Evolutionary conservation across 2,797 vertebrate genomes (phyloP).

Genomic region (Halcyon badia): DNA sequence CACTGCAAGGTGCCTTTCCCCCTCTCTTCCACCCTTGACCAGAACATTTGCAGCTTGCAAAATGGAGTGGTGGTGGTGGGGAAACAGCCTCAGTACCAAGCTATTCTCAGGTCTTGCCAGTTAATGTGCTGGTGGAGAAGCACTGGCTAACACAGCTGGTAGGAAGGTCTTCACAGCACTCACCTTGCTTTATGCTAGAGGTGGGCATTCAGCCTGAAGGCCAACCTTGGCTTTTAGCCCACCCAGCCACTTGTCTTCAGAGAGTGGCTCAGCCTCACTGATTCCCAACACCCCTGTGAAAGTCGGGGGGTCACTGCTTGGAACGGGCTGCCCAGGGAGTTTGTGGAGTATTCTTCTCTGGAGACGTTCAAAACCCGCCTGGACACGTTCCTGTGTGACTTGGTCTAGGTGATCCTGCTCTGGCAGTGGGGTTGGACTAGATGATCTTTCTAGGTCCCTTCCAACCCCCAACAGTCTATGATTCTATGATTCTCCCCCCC

Average conservation of each 20-base stretch:
- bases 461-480: too few relatives aligned
- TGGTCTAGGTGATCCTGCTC: too few relatives aligned
- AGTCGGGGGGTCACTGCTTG: not conserved
- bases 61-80: rapidly evolving
- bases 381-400: too few relatives aligned
- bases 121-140: not conserved
- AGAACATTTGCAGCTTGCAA: not conserved
- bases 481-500: not conserved
- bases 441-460: too few relatives aligned
- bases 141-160: too few relatives aligned
- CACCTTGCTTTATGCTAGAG: not conserved
- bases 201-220: not conserved
- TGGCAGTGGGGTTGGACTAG: too few relatives aligned
- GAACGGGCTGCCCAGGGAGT: too few relatives aligned
- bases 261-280: not conserved
- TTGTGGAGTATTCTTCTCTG: too few relatives aligned
- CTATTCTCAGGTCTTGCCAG: not conserved
- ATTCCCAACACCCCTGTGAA: not conserved
- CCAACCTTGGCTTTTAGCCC: not conserved
- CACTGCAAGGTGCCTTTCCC: not conserved
- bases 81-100: not conserved
- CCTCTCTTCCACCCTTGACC: not conserved
- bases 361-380: too few relatives aligned
- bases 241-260: not conserved
- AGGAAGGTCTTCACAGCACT: not conserved